Evolutionary conservation across 2,888 invertebrate species (phyloP).

Genomic region (Horisme vitalbata): DNA sequence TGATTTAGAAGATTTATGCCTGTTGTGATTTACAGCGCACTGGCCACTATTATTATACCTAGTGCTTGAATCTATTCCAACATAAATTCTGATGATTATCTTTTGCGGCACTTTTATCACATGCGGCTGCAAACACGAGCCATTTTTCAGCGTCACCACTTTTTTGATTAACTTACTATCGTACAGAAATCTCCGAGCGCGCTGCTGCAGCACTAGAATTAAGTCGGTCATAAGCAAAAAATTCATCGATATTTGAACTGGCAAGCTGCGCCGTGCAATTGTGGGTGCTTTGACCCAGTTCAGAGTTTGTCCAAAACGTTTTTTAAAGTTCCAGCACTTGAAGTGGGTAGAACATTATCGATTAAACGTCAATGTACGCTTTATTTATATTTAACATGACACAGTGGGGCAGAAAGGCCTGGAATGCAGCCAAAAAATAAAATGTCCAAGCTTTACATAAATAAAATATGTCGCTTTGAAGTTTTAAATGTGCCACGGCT

Average conservation of each 20-base stretch:
- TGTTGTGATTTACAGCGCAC: slow-evolving; percentile 25
- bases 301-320: slow-evolving; percentile 7
- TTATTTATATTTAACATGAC: slow-evolving; percentile 30
- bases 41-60: slow-evolving; percentile 26
- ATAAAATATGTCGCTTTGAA: slow-evolving; percentile 36
- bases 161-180: no score
- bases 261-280: not conserved
- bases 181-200: no score
- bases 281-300: slow-evolving; percentile 11
- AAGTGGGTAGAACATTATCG: slow-evolving; percentile 21
- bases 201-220: not conserved
- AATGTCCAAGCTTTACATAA: slow-evolving; percentile 33
- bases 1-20: slow-evolving; percentile 32
- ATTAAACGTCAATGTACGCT: slow-evolving; percentile 23
- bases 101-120: slow-evolving; percentile 12
- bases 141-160: not conserved
- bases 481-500: slow-evolving; percentile 33
- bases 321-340: slow-evolving; percentile 12
- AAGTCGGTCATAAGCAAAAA: slow-evolving; percentile 3
- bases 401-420: slow-evolving; percentile 26
- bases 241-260: slow-evolving; percentile 15
- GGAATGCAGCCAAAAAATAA: slow-evolving; percentile 34
- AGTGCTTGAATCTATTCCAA: slow-evolving; percentile 10
- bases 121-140: slow-evolving; percentile 3
- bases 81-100: slow-evolving; percentile 20